Evolutionary conservation across 1,140 invertebrate genomes (phyloP), one percentile per base, ranked within the genome.

Genomic region (Philaenus spumarius): DNA sequence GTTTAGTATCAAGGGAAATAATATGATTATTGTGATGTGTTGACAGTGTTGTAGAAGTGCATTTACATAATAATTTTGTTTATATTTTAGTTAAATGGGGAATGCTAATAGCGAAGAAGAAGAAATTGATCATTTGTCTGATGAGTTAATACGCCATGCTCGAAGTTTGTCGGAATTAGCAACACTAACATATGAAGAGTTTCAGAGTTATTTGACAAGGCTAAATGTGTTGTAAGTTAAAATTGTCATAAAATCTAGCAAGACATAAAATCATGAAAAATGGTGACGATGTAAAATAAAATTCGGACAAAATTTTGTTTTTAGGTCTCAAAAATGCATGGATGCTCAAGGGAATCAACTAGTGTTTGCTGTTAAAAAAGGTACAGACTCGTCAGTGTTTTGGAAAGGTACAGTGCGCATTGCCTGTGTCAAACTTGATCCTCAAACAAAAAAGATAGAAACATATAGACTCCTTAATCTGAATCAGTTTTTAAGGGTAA

Each of bases 341-440:
- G 80, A 84, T 66, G 67, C 69, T 4, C 74, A 78, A 68, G 82
- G 81, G 3, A 83, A 82, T 63, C 78, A 80, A 58, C 66, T 86
- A n/a, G 66, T 83, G 19, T 86, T 86, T 73, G 76, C 76, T 47
- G 75, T 86, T 0, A 82, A 83, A 66, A 76, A 77, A 62, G 83
- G 81, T 3, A 80, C 80, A 15, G 84, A 86, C 70, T 71, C 75
- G 7, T 46, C 55, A 19, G 64, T 85, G 2, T 72, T 86, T 20
- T 87, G 85, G 85, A 86, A 84, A 69, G 80, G 77, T 2, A 84
- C 80, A 2, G 78, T 86, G 1, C 75, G 78, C 65, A 82, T 87
- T 61, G 79, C 78, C 51, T 86, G 83, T 71, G 73, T 82, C 14
- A 85, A 84, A 75, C 75, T 79, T 19, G 73, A 81, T 67, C 71